These are phyloP conservation scores for Philopedon plagiatum DNA, from an alignment of 2,888 invertebrate species.

Conservation along the genomic window DNA sequence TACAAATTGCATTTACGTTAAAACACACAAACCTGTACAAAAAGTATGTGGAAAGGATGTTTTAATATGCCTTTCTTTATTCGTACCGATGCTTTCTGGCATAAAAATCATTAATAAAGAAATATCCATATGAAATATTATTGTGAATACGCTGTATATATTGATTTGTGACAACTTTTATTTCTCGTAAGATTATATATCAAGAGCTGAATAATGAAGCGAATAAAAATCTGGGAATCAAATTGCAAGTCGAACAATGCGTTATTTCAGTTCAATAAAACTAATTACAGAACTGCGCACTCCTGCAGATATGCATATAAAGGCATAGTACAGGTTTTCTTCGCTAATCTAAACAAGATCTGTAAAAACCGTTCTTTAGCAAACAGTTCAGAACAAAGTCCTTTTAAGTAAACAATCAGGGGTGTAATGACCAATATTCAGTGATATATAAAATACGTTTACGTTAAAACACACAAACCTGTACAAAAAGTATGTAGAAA, in stretches of 20 bases:
- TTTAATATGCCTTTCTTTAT: too few species aligned
- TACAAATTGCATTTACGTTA: too few species aligned
- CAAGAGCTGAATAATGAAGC: neutral
- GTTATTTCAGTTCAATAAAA: constrained; percentile 11
- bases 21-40: too few species aligned
- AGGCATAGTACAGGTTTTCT: constrained; percentile 18
- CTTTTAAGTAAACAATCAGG: constrained; percentile 8
- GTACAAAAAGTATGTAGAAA: too few species aligned
- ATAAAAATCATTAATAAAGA: too few species aligned
- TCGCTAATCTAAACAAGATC: constrained; percentile 18
- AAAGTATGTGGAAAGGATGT: too few species aligned
- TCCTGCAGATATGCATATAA: constrained; percentile 12
- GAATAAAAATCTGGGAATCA: constrained; percentile 5
- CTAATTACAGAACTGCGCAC: constrained; percentile 18
- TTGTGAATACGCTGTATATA: too few species aligned
- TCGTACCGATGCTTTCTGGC: too few species aligned
- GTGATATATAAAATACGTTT: too few species aligned
- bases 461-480: too few species aligned
- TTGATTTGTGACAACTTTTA: neutral
- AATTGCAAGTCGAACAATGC: constrained; percentile 7
- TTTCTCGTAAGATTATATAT: neutral
- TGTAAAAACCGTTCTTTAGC: constrained; percentile 11
- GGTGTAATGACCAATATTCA: neutral
- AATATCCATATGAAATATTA: too few species aligned
- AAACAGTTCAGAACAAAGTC: constrained; percentile 13